These are phyloP conservation scores for Chaetophractus vellerosus DNA, from an alignment of 2,797 vertebrate species.

Conservation along the genomic window DNA sequence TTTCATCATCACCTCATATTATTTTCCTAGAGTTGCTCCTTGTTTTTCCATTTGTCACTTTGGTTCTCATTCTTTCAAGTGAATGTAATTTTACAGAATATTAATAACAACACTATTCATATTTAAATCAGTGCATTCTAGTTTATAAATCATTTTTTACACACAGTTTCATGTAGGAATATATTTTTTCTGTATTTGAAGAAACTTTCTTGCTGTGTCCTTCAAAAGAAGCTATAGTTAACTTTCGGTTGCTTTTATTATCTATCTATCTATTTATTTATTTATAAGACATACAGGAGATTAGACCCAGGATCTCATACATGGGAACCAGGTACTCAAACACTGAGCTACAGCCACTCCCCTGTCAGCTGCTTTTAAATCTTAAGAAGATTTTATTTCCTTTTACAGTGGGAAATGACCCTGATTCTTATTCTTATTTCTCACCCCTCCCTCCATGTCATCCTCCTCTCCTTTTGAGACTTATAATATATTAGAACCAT, in stretches of 20 bases:
- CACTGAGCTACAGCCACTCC: too few relatives aligned
- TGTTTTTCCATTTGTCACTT: conserved; percentile 1
- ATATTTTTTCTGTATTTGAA: not conserved
- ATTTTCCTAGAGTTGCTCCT: not conserved
- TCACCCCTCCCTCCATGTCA: not conserved
- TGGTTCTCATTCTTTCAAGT: not conserved
- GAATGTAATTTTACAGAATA: not conserved
- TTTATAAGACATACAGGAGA: too few relatives aligned
- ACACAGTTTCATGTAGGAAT: not conserved
- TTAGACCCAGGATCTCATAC: too few relatives aligned
- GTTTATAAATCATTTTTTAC: not conserved
- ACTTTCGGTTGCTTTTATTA: not conserved
- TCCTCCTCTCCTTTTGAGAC: not conserved
- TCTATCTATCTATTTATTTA: too few relatives aligned
- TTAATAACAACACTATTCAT: not conserved
- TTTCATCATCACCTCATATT: not conserved
- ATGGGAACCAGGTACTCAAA: too few relatives aligned
- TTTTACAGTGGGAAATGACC: not conserved
- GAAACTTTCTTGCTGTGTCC: not conserved
- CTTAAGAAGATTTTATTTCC: conserved; percentile 29
- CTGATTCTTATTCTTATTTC: not conserved
- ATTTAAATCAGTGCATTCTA: conserved; percentile 18
- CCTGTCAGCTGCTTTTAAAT: not conserved
- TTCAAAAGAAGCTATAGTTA: conserved; percentile 1
- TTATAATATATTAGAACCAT: not conserved